Evolutionary conservation across 2,113 vertebrate genomes (phyloP).

Genomic region (Corynorhinus townsendii): DNA sequence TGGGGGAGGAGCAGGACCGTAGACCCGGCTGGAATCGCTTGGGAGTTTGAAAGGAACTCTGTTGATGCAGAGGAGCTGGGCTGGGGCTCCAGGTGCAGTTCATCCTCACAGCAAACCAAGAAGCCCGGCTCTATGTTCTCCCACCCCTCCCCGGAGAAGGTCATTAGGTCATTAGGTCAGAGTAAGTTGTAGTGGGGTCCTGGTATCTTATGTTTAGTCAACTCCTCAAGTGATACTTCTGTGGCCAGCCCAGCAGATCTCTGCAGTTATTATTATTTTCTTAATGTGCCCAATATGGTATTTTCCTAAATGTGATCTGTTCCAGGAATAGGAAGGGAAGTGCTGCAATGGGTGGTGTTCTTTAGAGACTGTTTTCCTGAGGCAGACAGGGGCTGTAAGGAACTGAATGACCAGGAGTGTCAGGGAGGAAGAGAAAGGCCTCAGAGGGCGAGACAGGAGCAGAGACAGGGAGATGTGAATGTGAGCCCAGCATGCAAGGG

Average conservation of each 20-base stretch:
- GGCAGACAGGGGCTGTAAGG: neutral
- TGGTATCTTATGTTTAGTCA: neutral
- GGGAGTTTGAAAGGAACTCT: neutral
- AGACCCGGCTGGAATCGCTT: neutral
- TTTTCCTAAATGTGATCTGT: neutral
- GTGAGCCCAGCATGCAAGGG: fast-evolving
- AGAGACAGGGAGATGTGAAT: neutral
- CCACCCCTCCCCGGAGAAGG: neutral
- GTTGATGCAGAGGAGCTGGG: neutral
- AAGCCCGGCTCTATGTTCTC: neutral
- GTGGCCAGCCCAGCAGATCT: neutral
- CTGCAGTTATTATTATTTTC: neutral
- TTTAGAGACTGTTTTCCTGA: neutral
- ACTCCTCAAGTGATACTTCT: neutral
- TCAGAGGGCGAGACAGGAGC: neutral
- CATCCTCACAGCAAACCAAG: neutral
- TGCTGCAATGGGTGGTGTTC: neutral
- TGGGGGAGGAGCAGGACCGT: neutral
- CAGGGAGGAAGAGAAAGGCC: neutral
- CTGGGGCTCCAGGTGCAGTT: neutral
- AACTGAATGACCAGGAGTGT: neutral
- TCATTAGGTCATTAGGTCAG: no score
- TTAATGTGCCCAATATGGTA: neutral
- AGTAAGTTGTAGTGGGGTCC: neutral
- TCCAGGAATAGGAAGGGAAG: neutral